Evolutionary conservation across 2,797 vertebrate genomes (phyloP).

Genomic region (Psittacula echo): DNA sequence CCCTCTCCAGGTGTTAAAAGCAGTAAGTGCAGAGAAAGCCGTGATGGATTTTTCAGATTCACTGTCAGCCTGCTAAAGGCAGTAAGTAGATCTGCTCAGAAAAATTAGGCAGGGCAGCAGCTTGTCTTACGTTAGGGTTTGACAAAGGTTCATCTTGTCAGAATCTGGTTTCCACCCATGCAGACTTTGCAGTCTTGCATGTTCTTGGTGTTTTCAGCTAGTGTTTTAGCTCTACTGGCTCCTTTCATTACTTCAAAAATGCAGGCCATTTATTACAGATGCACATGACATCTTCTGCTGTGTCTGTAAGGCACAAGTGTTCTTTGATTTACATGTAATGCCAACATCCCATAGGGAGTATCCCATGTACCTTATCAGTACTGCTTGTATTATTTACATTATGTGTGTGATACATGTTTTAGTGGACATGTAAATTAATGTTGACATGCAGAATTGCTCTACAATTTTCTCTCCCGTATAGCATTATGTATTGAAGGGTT

Average conservation of each 20-base stretch:
- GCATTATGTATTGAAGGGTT: background rate
- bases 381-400: background rate
- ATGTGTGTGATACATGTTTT: background rate
- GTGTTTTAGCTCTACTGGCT: background rate
- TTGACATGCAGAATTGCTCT: background rate
- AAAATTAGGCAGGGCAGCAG: conserved; percentile 31
- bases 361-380: background rate
- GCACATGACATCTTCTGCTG: fast-evolving
- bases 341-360: background rate
- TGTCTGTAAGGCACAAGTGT: background rate
- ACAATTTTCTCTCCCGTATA: background rate
- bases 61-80: background rate
- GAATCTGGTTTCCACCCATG: background rate
- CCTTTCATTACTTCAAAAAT: background rate
- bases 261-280: background rate
- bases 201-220: background rate
- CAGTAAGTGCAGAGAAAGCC: background rate
- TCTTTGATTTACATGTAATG: background rate
- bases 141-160: background rate
- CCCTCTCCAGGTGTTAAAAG: background rate
- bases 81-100: conserved; percentile 22
- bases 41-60: background rate
- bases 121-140: background rate
- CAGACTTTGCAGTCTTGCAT: background rate
- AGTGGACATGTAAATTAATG: background rate